Base-by-base conservation (phyloP, 2,113 vertebrate genomes). In the Pomatorhinus ruficollis region DNA sequence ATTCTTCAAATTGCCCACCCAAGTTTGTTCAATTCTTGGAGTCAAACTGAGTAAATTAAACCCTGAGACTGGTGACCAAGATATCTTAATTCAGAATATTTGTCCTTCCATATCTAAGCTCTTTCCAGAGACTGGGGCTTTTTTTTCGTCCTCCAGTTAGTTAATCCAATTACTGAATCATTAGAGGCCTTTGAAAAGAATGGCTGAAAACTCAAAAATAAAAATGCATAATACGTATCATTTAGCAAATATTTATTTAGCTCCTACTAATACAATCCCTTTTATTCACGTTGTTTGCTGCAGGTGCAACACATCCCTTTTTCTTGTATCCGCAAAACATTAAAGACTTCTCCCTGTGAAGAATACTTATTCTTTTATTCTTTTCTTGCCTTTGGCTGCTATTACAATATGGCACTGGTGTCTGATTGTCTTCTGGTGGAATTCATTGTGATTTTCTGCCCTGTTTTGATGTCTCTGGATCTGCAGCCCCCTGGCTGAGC, bases 231-330 rank as follows among this genome's bases (percentile, higher is more conserved):
- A 50, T 54, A 17, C 37, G 24, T 63, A 50, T 82, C 81, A 80
- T 66, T 95, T 89, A 88, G 42, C 59, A 88, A 94, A 90, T 90
- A 94, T 74, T 90, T 94, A 35, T 69, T 93, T 91, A 90, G 31
- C 27, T 90, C 40, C 54, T 56, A 57, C 78, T 70, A 93, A 33
- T 44, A 65, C n/a, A 87, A 59, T 83, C 85, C 35, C 19, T 27
- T 90, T 83, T 54, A 56, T 90, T 69, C 22, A 22, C 10, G 3
- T 60, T 27, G 53, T 50, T 83, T 86, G 56, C 80, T 89, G 54
- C 54, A 78, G 87, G 84, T 90, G 59, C 64, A 79, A 60, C 45
- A 9, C 17, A 56, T 87, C 20, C 82, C 15, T 78, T 89, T 87
- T 79, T 24, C 63, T 80, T 74, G 24, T 71, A 45, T 61, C 57